Percentiles rank a stretch among this genome's conserved stretches.
Evolutionary conservation across 1,140 invertebrate genomes (phyloP).

Genomic region (Mizuhopecten yessoensis): DNA sequence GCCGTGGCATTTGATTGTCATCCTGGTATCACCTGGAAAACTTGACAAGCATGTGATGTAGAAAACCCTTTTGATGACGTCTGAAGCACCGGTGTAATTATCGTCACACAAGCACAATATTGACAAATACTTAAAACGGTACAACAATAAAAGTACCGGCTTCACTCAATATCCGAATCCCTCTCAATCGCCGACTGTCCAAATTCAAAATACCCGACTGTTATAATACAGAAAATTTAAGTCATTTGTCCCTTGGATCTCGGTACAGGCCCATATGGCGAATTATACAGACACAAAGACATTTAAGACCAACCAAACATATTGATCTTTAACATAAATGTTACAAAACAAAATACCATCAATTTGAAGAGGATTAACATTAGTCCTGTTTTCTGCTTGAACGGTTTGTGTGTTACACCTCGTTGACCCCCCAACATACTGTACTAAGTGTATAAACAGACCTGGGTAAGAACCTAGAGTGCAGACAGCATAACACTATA

Average conservation of each 20-base stretch:
- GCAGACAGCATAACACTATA: background rate
- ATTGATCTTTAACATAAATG: slow-evolving; percentile 22
- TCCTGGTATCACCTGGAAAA: slow-evolving; percentile 13
- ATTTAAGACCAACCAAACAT: background rate
- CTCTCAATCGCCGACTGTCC: background rate
- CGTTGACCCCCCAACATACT: background rate
- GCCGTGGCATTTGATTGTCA: background rate
- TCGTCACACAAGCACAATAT: background rate
- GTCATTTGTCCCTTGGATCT: background rate
- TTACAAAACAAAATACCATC: slow-evolving; percentile 34
- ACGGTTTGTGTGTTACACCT: background rate
- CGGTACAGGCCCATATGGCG: background rate
- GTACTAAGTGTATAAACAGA: background rate
- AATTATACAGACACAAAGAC: background rate
- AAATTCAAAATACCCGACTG: background rate
- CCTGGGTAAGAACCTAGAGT: background rate
- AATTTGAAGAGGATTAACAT: slow-evolving; percentile 2
- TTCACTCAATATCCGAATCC: background rate
- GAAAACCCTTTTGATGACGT: background rate
- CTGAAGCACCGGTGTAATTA: background rate
- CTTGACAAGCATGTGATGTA: slow-evolving; percentile 17
- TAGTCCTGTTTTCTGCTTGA: background rate
- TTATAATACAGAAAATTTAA: background rate
- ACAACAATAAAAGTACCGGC: background rate
- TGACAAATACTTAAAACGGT: background rate